Conservation (phyloP, 1,140 invertebrate species). For the Zaprionus camerounensis region DNA sequence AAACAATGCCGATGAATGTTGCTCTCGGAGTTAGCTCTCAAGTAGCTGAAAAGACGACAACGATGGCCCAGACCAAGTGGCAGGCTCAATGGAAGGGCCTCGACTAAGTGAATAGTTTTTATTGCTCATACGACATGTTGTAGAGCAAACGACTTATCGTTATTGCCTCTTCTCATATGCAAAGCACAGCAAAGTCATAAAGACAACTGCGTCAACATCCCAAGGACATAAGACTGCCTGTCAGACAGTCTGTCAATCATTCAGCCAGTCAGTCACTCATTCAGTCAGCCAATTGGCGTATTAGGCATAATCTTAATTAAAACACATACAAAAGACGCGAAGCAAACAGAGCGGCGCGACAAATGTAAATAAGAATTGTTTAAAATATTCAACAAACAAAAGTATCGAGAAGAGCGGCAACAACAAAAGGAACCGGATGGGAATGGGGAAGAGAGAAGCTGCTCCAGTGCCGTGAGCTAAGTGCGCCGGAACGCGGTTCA, state of each 20-base stretch:
- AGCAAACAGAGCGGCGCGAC: slow-evolving; percentile 13
- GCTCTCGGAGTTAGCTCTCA: slow-evolving; percentile 50
- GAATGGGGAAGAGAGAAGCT: background rate
- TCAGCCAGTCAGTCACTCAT: slow-evolving; percentile 18
- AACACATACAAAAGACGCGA: slow-evolving; percentile 38
- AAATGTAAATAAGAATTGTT: slow-evolving; percentile 62
- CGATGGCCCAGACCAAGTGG: background rate
- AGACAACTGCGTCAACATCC: slow-evolving; percentile 7
- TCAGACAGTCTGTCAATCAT: slow-evolving; percentile 6
- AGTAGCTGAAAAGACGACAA: slow-evolving; percentile 48
- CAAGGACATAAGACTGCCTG: background rate
- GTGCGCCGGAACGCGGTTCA: slow-evolving; percentile 35
- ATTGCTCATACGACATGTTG: slow-evolving; percentile 75
- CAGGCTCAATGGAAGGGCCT: background rate
- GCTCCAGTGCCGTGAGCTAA: background rate
- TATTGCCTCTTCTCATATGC: slow-evolving; percentile 11
- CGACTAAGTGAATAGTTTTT: slow-evolving; percentile 33
- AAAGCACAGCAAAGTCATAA: slow-evolving; percentile 21
- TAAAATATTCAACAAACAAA: slow-evolving; percentile 61
- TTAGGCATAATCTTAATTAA: slow-evolving; percentile 58
- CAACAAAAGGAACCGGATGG: slow-evolving; percentile 23
- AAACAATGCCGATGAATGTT: slow-evolving; percentile 80
- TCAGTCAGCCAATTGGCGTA: slow-evolving; percentile 25
- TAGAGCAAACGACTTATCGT: slow-evolving; percentile 57
- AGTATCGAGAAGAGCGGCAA: slow-evolving; percentile 7